Evolutionary conservation across 2,797 vertebrate genomes (phyloP), one percentile per base, ranked within the genome.

Genomic region (Enteromius afrohamiltoni): DNA sequence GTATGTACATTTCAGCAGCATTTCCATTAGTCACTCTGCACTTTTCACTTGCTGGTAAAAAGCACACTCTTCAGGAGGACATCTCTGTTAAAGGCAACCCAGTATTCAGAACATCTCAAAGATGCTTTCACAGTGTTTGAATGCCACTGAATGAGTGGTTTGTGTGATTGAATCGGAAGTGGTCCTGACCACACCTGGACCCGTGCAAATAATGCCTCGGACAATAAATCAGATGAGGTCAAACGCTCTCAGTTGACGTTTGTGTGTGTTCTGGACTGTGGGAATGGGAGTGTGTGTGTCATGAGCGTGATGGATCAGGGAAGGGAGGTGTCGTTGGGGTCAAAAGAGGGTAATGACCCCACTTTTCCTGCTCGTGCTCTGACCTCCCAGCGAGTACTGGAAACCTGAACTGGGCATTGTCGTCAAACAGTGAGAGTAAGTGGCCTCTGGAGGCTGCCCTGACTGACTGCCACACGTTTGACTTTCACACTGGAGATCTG

Each of bases 361-460:
- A 78, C 82, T 85, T 84, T 83, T 91, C 86, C 86, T 83, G 84
- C 67, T 85, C 73, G 37, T 60, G 82, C 70, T 51, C 69, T 87
- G 87, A 79, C 88, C 86, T 88, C 83, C 85, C 73, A 78, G 85
- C 31, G 47, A 86, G 87, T 47, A 84, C 65, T 83, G 53, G 82
- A 85, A 86, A 88, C 74, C 82, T 88, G 76, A 89, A 78, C 88
- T 77, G 87, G 80, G 80, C 87, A 89, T 85, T 89, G 83, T 86
- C 82, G 83, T 85, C 85, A 77, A 81, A 83, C 74, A 85, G 85
- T 84, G 84, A 86, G 86, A 87, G 86, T 87, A 88, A 90, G 89
- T 85, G 90, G 78, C 79, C 88, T 87, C 88, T 75, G 47, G 89
- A 86, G 87, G 77, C 64, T 64, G 62, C 64, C 79, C 77, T 78